A percentile compares a stretch with the other conserved stretches of the same genome.
Evolutionary conservation across 2,797 vertebrate species (phyloP).

Genomic region (Ctenosaura bakeri): DNA sequence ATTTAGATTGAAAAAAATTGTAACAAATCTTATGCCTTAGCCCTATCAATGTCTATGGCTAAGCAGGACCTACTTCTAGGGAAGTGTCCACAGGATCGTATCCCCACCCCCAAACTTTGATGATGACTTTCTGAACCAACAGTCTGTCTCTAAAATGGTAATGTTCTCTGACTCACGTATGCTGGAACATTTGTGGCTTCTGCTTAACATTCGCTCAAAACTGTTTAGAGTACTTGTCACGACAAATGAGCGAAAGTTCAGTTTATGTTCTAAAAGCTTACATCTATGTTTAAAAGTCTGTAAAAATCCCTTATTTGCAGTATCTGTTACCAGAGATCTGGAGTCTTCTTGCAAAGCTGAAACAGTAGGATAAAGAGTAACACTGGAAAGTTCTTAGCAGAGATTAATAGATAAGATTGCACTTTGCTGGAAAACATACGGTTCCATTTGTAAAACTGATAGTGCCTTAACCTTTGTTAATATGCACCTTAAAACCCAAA

Average conservation of each 20-base stretch:
- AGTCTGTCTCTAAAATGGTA: neutral
- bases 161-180: constrained; percentile 9
- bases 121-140: neutral
- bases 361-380: neutral
- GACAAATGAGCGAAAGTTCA: neutral
- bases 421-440: neutral
- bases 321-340: neutral
- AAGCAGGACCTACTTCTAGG: neutral
- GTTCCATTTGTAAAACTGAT: neutral
- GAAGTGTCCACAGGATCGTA: neutral
- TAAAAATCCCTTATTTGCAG: neutral
- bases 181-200: constrained; percentile 2
- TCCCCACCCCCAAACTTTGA: neutral
- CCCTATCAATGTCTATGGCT: neutral
- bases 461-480: neutral
- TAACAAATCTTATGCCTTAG: neutral
- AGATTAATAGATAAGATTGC: neutral
- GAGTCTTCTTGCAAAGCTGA: neutral
- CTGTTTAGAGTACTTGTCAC: neutral
- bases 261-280: constrained; percentile 14
- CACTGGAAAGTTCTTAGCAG: neutral
- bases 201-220: constrained; percentile 1
- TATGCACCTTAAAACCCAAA: neutral
- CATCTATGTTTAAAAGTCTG: neutral
- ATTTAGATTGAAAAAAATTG: too few species aligned